Evolutionary conservation across 2,888 invertebrate species (phyloP), one percentile per base, ranked within the genome.

Genomic region (Scaptodrosophila latifasciaeformis): DNA sequence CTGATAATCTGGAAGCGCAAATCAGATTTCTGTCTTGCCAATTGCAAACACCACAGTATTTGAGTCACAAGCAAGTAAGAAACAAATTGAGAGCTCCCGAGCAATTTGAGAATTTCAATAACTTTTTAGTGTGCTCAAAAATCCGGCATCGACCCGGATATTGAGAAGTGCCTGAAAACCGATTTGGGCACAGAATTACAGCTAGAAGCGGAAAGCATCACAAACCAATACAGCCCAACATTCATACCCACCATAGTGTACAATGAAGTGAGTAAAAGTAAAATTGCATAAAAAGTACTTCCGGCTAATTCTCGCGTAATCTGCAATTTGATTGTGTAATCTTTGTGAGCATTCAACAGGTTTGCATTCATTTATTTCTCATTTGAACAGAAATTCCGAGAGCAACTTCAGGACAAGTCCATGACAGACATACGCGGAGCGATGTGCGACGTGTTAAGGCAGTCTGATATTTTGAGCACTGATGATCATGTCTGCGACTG

Each of bases 241-340:
- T 89, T 88, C 81, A 85, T 89, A 27, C 89, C 89, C 37, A 89
- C 89, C 1, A 86, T 89, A 46, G 65, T 89, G 31, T 89, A 87
- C 66, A 86, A 89, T 70, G 85, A 85, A 60, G 89, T 89, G 84
- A 85, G 86, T 79, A 47, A n/a, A n/a, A n/a, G n/a, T n/a, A n/a
- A n/a, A n/a, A n/a, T n/a, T n/a, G n/a, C n/a, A n/a, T n/a, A n/a
- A n/a, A n/a, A n/a, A n/a, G n/a, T n/a, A n/a, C n/a, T n/a, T n/a
- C n/a, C n/a, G n/a, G n/a, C n/a, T n/a, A n/a, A n/a, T n/a, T n/a
- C n/a, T n/a, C n/a, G n/a, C n/a, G n/a, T n/a, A n/a, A n/a, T n/a
- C n/a, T n/a, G 31, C 58, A 54, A 24, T 49, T 39, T 34, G 43
- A 29, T 19, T 37, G 19, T 18, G 1, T 10, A 43, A 51, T 21